phyloP scores from a whole-genome alignment of 1,140 invertebrate genomes.

The Coptotermes formosanus region DNA sequence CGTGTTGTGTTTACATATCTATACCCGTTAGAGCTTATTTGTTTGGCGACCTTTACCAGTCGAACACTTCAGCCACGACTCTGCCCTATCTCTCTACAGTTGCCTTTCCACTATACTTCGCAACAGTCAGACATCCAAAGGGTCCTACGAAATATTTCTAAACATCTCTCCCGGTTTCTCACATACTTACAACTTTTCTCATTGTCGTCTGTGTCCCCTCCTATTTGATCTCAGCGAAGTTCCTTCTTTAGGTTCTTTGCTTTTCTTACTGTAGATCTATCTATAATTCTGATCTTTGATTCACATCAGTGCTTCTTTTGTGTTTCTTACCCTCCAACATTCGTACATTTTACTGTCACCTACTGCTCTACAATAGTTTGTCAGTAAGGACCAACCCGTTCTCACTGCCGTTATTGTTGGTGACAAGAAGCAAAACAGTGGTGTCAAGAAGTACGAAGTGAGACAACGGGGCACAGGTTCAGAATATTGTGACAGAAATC shows the following conservation, averaged over 20 bases:
- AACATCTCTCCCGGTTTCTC: background rate
- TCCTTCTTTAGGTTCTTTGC: background rate
- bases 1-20: no score
- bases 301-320: background rate
- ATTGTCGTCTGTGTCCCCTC: background rate
- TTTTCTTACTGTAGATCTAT: background rate
- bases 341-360: background rate
- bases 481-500: background rate
- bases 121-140: background rate
- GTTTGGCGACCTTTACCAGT: background rate
- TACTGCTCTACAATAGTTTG: background rate
- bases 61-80: background rate
- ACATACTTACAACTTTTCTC: background rate
- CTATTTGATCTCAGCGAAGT: background rate
- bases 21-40: no score
- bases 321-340: background rate
- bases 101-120: background rate
- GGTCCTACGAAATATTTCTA: background rate
- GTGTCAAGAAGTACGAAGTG: background rate
- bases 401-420: background rate
- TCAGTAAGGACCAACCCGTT: background rate
- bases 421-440: background rate
- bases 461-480: background rate
- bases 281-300: conserved; percentile 1
- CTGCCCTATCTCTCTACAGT: background rate